Evolutionary conservation across 2,888 invertebrate species (phyloP).

Genomic region (Nomada lathburiana): DNA sequence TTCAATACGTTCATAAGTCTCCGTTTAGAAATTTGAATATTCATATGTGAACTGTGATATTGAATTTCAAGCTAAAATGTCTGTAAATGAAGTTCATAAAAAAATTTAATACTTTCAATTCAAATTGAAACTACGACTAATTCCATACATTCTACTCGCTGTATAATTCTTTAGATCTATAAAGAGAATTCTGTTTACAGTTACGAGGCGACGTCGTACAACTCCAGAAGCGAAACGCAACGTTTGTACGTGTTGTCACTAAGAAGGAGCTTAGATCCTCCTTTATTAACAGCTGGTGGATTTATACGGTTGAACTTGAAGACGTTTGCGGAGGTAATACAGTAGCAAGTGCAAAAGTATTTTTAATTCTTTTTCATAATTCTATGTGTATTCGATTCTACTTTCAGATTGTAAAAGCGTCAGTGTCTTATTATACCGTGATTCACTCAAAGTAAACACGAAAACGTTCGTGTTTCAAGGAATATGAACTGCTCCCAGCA

Average conservation of each 20-base stretch:
- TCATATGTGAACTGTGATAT: no score
- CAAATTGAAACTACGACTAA: no score
- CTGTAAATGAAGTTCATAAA: no score
- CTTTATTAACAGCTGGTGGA: conserved; percentile 9
- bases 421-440: not conserved
- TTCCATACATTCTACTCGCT: not conserved
- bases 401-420: not conserved
- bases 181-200: not conserved
- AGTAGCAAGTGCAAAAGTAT: not conserved
- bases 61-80: no score
- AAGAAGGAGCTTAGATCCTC: conserved; percentile 6
- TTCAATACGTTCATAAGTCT: not conserved
- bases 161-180: not conserved
- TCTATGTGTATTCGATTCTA: no score
- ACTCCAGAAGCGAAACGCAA: not conserved
- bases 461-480: not conserved
- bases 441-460: not conserved
- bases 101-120: not conserved
- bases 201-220: conserved; percentile 16
- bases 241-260: not conserved
- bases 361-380: not conserved
- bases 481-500: no score
- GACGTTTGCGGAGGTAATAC: conserved; percentile 18
- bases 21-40: no score
- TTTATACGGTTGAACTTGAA: not conserved